Conservation (phyloP, 2,888 invertebrate genomes). For the Drosophila gaucha region DNA sequence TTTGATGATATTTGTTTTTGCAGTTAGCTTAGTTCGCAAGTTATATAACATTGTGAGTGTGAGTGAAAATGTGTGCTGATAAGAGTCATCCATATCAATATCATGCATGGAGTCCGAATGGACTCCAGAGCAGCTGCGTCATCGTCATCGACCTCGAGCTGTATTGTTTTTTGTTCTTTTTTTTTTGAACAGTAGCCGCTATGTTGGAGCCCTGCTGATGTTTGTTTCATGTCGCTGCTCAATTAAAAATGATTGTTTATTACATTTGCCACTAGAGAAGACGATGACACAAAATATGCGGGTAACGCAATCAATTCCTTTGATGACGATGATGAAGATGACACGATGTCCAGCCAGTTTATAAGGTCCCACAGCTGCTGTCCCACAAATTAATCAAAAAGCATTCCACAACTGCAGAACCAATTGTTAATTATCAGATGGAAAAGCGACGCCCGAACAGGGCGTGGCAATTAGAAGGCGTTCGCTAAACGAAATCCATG, state of each 20-base stretch:
- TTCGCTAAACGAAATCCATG: conserved; percentile 47
- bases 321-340: conserved; percentile 49
- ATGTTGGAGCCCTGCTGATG: conserved; percentile 3
- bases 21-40: neutral
- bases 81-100: conserved; percentile 28
- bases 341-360: conserved; percentile 28
- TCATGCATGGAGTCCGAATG: conserved; percentile 10
- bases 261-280: conserved; percentile 68
- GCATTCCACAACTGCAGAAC: conserved; percentile 28
- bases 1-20: neutral
- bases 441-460: neutral
- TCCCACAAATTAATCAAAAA: conserved; percentile 56
- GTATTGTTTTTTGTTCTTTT: conserved; percentile 16
- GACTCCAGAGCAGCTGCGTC: conserved; percentile 57
- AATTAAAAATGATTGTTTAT: conserved; percentile 76
- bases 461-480: conserved; percentile 45
- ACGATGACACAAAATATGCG: conserved; percentile 45
- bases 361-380: too few relatives aligned
- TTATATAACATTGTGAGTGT: neutral
- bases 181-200: conserved; percentile 14
- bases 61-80: conserved; percentile 19
- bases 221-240: conserved; percentile 40
- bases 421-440: conserved; percentile 55
- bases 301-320: conserved; percentile 66
- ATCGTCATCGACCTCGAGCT: conserved; percentile 36